Base-by-base conservation (phyloP, 23 tunicate species). In the Ascidia mentula region DNA sequence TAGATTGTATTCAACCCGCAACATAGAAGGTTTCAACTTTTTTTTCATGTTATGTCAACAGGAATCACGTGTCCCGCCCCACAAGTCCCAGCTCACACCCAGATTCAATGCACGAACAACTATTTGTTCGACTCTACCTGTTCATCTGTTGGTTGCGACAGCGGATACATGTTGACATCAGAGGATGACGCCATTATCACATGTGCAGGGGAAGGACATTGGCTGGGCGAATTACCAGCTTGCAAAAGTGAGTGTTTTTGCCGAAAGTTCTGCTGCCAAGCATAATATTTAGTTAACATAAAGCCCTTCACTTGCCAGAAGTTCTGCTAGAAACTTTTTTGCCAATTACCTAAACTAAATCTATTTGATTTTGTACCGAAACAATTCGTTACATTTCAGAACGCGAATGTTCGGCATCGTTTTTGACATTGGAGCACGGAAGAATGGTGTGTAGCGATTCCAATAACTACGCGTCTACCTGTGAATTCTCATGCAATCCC, bases 111-210 rank as follows among this genome's bases (percentile, higher is more conserved):
- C 72, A 78, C 82, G 15, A 84, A 84, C 37, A 85, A 74, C 1
- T 12, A 45, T 24, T 15, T 31, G 1, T 89, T 78, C 84, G 85
- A 46, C 20, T 89, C 95, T 15, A 87, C 78, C 34, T 89, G 95
- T 71, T 61, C 88, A 1, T 60, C 80, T 7, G 35, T 6, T 2
- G 26, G 78, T 13, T 78, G 89, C 45, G 79, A 85, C 34, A 32
- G 0, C 2, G 83, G 83, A 7, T 85, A 78, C 35, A 76, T 69
- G 40, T 20, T 72, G 37, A 42, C 65, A 1, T 3, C 46, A 36
- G 78, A 37, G 9, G 45, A 74, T 74, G 78, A 74, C 38, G 78
- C 5, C 46, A 74, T 38, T 8, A 74, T 77, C 32, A 82, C 86
- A 0, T 82, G 86, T 69, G 73, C 36, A 32, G 72, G 45, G 28